phyloP scores from a whole-genome alignment of 1,140 invertebrate genomes.

The Phenacoccus solenopsis region DNA sequence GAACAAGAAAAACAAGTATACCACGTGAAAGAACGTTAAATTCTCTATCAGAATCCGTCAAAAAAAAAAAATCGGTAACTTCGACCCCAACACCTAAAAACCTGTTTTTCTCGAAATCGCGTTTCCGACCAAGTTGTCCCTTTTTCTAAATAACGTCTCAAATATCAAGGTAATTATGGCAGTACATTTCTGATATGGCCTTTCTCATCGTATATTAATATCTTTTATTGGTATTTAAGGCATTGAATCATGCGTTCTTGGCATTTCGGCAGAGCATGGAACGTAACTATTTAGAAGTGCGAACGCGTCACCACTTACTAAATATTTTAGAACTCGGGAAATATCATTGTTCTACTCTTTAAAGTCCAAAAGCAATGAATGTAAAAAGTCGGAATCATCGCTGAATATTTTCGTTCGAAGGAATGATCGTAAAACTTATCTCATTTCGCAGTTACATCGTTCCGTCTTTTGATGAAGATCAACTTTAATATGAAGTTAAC shows the following conservation, averaged over 20 bases:
- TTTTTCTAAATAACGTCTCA: too few relatives aligned
- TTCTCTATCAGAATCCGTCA: too few relatives aligned
- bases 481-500: not conserved
- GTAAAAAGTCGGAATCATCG: conserved; percentile 12
- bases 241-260: conserved; percentile 55
- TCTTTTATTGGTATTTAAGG: not conserved
- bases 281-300: conserved; percentile 59
- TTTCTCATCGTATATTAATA: too few relatives aligned
- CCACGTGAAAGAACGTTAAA: too few relatives aligned
- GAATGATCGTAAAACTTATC: too few relatives aligned
- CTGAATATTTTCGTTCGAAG: not conserved
- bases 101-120: too few relatives aligned
- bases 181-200: not conserved
- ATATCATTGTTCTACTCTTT: conserved; percentile 49
- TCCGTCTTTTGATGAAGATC: not conserved
- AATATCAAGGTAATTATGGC: conserved; percentile 12
- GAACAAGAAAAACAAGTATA: too few relatives aligned
- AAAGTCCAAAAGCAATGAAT: conserved; percentile 5
- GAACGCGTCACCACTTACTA: conserved; percentile 67
- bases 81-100: too few relatives aligned
- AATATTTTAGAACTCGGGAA: conserved; percentile 79
- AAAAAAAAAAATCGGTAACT: too few relatives aligned
- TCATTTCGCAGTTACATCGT: too few relatives aligned
- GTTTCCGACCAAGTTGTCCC: too few relatives aligned
- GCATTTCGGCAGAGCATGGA: conserved; percentile 74